Conservation (phyloP, 2,888 invertebrate species). For the Drosophila birchii region DNA sequence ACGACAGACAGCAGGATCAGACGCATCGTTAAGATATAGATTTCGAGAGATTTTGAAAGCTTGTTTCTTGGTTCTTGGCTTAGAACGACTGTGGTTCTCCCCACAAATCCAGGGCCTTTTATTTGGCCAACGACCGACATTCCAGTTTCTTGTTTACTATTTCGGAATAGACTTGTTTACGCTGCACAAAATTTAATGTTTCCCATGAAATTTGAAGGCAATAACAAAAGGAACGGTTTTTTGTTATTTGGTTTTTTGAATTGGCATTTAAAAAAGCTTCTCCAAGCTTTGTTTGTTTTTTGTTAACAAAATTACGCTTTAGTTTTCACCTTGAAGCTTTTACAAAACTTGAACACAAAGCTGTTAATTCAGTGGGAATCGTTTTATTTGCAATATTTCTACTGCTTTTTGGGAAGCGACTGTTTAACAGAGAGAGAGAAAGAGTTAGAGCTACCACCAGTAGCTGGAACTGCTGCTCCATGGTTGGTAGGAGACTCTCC, state of each 20-base stretch:
- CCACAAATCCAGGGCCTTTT: slow-evolving; percentile 23
- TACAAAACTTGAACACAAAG: slow-evolving; percentile 15
- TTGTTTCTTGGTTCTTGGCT: slow-evolving; percentile 11
- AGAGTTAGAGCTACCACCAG: slow-evolving; percentile 19
- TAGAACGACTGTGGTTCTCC: slow-evolving; percentile 37
- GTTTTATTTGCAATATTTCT: slow-evolving; percentile 17
- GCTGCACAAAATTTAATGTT: slow-evolving; percentile 7
- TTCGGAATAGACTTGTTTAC: slow-evolving; percentile 15
- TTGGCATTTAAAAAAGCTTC: slow-evolving; percentile 11
- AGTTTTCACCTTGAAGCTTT: slow-evolving; percentile 11
- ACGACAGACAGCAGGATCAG: slow-evolving; percentile 56
- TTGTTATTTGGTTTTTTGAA: slow-evolving; percentile 1
- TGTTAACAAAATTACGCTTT: slow-evolving; percentile 16
- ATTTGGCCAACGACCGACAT: slow-evolving; percentile 14
- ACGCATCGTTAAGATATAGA: slow-evolving; percentile 51
- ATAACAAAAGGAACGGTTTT: slow-evolving; percentile 20
- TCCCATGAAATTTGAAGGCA: slow-evolving; percentile 4
- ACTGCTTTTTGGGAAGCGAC: slow-evolving; percentile 17
- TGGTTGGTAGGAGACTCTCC: slow-evolving; percentile 27
- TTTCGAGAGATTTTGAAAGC: neutral
- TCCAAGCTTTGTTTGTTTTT: slow-evolving; percentile 20
- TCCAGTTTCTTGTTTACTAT: slow-evolving; percentile 33
- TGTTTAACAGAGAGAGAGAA: neutral
- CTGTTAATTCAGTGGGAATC: neutral
- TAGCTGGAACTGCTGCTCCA: slow-evolving; percentile 40